Base-by-base conservation (phyloP, 2,888 invertebrate genomes). In the Rhagonycha fulva region DNA sequence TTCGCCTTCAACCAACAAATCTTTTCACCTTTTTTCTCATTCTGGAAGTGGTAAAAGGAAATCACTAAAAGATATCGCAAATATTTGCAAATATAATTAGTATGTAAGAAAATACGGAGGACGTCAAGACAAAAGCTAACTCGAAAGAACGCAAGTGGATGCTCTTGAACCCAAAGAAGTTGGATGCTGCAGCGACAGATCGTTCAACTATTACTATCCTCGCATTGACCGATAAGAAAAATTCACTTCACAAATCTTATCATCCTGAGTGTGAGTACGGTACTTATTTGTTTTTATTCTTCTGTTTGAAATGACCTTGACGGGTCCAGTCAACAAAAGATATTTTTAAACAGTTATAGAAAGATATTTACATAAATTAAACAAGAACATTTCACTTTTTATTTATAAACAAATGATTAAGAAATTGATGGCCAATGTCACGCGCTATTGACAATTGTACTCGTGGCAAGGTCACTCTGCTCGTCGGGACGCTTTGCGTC, bases 401-500 rank as follows among this genome's bases (percentile, higher is more conserved):
- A 47, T 47, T 14, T 61, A 74, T 69, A 70, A 61, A 68, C 72
- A 32, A 68, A 61, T 60, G 74, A 73, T 76, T 78, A 74, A 32
- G 68, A 76, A 82, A 82, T 81, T 83, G 82, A 82, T 83, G 81
- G 82, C 80, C 83, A 83, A 83, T 83, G 83, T 83, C 83, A 83
- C 81, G 77, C 78, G 82, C 80, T 82, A 82, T 82, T 79, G 81
- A 80, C 78, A 80, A 79, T 75, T 73, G 75, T 76, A 79, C 82
- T 81, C 82, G 83, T 82, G 84, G 82, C 86, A 87, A 87, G 87
- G 87, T 85, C 85, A 82, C 81, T 80, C 80, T 82, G 82, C 82
- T 82, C 84, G 85, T 84, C 85, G 85, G 84, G 86, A 84, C 85
- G 84, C 79, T 80, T 81, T 84, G 85, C 85, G 85, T 85, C 84